Percentiles rank a stretch among this genome's conserved stretches.
phyloP scores from a whole-genome alignment of 2,888 invertebrate genomes.

The Tipula lateralis region DNA sequence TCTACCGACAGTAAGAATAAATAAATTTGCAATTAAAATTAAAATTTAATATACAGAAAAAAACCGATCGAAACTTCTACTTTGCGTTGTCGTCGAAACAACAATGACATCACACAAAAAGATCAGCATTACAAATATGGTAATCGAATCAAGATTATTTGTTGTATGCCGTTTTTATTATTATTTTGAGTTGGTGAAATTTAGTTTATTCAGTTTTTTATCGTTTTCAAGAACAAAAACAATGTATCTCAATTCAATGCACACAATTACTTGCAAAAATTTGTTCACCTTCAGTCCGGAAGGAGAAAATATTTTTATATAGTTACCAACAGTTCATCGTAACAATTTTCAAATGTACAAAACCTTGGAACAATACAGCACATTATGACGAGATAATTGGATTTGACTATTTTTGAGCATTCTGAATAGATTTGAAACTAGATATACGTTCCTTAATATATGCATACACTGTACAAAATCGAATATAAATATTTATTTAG shows the following conservation, averaged over 20 bases:
- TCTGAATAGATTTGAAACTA: background rate
- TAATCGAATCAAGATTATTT: slow-evolving; percentile 13
- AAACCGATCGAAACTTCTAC: background rate
- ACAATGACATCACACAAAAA: background rate
- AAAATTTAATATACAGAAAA: background rate
- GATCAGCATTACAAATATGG: background rate
- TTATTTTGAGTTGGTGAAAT: background rate
- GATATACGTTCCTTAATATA: background rate
- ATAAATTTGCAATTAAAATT: background rate
- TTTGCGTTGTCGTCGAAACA: background rate
- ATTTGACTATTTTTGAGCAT: background rate
- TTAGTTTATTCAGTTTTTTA: background rate
- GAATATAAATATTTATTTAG: background rate
- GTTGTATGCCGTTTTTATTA: background rate
- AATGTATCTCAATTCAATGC: background rate
- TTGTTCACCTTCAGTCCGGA: background rate
- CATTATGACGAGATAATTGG: background rate
- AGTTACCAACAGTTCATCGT: background rate
- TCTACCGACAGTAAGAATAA: background rate
- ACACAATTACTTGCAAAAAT: background rate
- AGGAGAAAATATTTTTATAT: background rate
- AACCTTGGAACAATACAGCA: background rate
- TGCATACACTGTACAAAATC: background rate
- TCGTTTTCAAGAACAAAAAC: background rate
- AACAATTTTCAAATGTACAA: background rate